Base-by-base conservation (phyloP, 2,888 invertebrate genomes). In the Archaeoteleia sp. region DNA sequence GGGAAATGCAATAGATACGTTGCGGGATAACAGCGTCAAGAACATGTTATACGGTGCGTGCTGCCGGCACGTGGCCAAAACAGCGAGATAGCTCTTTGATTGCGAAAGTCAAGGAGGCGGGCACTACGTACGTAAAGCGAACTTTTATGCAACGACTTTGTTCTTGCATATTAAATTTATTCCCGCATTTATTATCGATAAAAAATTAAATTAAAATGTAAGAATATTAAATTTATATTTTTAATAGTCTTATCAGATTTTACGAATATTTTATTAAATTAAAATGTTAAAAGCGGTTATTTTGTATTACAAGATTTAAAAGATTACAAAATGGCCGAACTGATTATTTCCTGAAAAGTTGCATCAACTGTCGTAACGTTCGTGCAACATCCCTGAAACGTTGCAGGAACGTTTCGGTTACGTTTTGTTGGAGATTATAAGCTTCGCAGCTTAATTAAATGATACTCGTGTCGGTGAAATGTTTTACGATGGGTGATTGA, bases 21-120 rank as follows among this genome's bases (percentile, higher is more conserved):
- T 60, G 60, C 17, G 63, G 69, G 65, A 65, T 69, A 69, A 62
- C 57, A 40, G 57, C 53, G 67, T 67, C 58, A 63, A 63, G 63
- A 68, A 54, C 58, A 63, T 55, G 58, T 67, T 67, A 45, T 43
- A 49, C 53, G 32, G 49, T 32, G 40, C 62, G 46, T 48, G 23
- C 23, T 6, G 49, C 51, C 68, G 68, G 62, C 68, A 68, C 68
- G 68, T 68, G 68, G 62, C 68, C 68, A 68, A 68, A 57, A 34
- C 42, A 37, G 25, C 54, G 6, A 34, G 67, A 57, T 57, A 46
- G 46, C 29, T 37, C 46, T 67, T 57, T 58, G 53, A 67, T 62
- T 67, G 27, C 42, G 6, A 32, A 49, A 60, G 60, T 48, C 40
- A 54, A 54, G 45, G 37, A 61, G 55, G 67, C 60, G 60, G 53